phyloP scores from a whole-genome alignment of 2,113 vertebrate species.

The Gorilla gorilla region DNA sequence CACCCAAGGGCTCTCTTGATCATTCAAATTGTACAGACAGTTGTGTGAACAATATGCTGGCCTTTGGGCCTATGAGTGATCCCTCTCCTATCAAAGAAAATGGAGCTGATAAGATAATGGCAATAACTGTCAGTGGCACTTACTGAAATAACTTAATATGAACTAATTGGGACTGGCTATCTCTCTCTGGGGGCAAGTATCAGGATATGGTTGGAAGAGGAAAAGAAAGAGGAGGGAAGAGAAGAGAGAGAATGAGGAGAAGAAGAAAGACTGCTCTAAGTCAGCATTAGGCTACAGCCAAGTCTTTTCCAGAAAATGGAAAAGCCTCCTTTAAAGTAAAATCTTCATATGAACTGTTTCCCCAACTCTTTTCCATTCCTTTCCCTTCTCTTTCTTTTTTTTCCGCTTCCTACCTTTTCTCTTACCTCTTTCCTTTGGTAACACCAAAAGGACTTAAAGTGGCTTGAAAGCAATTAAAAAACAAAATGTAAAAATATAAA shows the following conservation, averaged over 20 bases:
- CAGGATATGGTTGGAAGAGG: neutral
- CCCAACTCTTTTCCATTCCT: neutral
- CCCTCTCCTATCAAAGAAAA: neutral
- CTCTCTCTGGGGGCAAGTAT: neutral
- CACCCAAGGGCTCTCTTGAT: neutral
- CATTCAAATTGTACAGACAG: neutral
- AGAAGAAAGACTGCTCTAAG: neutral
- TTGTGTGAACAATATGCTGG: neutral
- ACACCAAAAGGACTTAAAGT: neutral
- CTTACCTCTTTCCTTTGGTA: neutral
- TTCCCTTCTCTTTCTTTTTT: neutral
- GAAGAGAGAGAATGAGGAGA: neutral
- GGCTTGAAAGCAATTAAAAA: neutral
- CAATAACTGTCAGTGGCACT: neutral
- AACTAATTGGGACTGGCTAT: neutral
- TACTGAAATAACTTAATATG: neutral
- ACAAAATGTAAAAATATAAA: neutral
- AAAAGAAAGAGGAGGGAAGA: neutral
- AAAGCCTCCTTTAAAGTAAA: slow-evolving; percentile 22
- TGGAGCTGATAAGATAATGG: too few relatives aligned
- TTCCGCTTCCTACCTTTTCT: neutral
- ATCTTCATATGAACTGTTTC: neutral
- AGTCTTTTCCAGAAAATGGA: neutral
- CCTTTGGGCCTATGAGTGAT: neutral
- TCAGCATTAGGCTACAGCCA: neutral